Evolutionary conservation across 2,797 vertebrate genomes (phyloP).

Genomic region (Triplophysa yarkandensis): DNA sequence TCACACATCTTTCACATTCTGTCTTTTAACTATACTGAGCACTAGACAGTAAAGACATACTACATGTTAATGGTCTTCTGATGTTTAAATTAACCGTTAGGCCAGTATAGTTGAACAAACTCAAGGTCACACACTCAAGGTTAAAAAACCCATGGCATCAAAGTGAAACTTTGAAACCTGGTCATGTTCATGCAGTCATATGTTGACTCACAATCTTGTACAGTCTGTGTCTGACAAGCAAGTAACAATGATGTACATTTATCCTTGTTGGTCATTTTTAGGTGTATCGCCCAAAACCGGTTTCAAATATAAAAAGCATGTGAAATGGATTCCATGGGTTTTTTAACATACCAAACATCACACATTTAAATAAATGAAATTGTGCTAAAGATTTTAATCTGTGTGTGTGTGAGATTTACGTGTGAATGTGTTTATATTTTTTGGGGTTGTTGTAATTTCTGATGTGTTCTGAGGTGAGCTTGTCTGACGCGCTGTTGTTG

Average conservation of each 20-base stretch:
- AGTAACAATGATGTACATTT: too few species aligned
- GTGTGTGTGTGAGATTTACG: conserved; percentile 22
- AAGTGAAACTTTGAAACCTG: neutral
- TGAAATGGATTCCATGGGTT: neutral
- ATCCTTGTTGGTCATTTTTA: too few species aligned
- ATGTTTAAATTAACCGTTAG: neutral
- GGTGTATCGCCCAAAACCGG: neutral
- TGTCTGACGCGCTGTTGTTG: conserved; percentile 65
- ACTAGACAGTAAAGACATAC: neutral
- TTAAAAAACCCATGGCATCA: neutral
- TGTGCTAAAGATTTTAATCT: conserved; percentile 21
- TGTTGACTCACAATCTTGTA: neutral
- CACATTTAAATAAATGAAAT: conserved; percentile 11
- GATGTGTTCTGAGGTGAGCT: conserved; percentile 47
- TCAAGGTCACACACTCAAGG: neutral
- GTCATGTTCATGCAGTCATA: too few species aligned
- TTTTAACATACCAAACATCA: neutral
- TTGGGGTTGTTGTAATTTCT: conserved; percentile 33
- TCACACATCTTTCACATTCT: neutral
- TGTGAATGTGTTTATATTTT: conserved; percentile 42
- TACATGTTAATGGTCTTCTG: neutral
- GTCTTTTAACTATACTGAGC: conserved; percentile 14
- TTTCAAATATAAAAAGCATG: neutral
- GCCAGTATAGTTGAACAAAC: conserved; percentile 1
- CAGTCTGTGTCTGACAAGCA: too few species aligned